Evolutionary conservation across 2,113 vertebrate genomes (phyloP).

Genomic region (Anguilla rostrata): DNA sequence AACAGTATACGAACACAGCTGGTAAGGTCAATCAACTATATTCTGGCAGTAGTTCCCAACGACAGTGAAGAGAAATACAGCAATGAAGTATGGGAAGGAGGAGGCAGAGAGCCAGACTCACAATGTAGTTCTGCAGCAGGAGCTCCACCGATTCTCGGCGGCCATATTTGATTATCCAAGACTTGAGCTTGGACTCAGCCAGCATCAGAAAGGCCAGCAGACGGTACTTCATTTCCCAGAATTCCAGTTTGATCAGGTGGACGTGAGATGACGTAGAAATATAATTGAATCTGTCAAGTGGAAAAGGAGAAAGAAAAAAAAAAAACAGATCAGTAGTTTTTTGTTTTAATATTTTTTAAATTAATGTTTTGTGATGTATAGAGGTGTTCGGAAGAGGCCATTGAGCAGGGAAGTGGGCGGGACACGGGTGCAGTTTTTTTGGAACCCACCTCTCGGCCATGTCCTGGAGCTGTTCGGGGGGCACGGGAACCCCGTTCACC

Average conservation of each 20-base stretch:
- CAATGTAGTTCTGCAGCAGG: constrained; percentile 89
- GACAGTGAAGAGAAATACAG: too few species aligned
- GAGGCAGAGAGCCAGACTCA: constrained; percentile 61
- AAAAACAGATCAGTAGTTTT: background rate
- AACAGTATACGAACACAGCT: background rate
- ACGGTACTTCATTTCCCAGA: constrained; percentile 95
- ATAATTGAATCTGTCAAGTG: constrained; percentile 84
- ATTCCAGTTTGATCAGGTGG: constrained; percentile 95
- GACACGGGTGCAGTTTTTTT: too few species aligned
- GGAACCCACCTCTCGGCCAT: constrained; percentile 86
- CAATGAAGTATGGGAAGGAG: background rate
- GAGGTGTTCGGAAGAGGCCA: background rate
- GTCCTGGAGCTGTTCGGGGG: constrained; percentile 92
- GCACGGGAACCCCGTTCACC: constrained; percentile 92
- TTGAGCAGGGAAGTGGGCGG: background rate
- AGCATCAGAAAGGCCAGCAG: constrained; percentile 90
- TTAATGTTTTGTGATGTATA: background rate
- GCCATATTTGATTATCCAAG: constrained; percentile 98
- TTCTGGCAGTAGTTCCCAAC: too few species aligned
- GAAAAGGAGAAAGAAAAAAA: background rate
- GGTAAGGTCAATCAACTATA: too few species aligned
- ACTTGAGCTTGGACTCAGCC: constrained; percentile 95
- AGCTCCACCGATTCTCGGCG: constrained; percentile 90
- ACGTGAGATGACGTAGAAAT: constrained; percentile 87
- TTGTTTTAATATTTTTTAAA: background rate